Conservation (phyloP, 2,113 vertebrate species). For the Brevimyrus niger region DNA sequence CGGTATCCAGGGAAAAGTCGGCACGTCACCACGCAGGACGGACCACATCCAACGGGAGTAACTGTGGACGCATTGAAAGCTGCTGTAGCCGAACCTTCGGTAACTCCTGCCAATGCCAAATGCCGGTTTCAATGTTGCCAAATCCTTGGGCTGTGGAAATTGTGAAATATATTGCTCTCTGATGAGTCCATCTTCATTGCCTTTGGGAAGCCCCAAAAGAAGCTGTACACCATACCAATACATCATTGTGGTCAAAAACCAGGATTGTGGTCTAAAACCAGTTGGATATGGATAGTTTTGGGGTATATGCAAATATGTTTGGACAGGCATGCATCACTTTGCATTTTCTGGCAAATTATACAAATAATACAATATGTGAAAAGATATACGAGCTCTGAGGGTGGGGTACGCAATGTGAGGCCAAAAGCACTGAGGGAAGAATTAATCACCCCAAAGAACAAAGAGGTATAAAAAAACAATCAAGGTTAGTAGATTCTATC, state of each 20-base stretch:
- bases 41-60: neutral
- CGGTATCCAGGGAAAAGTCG: neutral
- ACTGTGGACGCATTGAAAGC: neutral
- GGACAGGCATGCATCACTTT: neutral
- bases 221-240: neutral
- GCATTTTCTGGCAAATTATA: neutral
- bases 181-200: neutral
- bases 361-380: neutral
- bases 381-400: neutral
- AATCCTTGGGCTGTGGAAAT: neutral
- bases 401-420: neutral
- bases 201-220: neutral
- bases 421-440: neutral
- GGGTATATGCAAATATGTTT: neutral
- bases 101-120: neutral
- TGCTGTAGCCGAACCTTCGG: too few relatives aligned
- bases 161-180: neutral
- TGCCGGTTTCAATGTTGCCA: neutral
- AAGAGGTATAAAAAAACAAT: neutral
- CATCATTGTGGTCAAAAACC: neutral
- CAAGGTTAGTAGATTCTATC: neutral
- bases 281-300: neutral
- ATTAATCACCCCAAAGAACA: neutral
- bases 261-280: neutral
- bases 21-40: neutral